phyloP scores from a whole-genome alignment of 2,113 vertebrate species.

The Hypocryptadius cinnamomeus region DNA sequence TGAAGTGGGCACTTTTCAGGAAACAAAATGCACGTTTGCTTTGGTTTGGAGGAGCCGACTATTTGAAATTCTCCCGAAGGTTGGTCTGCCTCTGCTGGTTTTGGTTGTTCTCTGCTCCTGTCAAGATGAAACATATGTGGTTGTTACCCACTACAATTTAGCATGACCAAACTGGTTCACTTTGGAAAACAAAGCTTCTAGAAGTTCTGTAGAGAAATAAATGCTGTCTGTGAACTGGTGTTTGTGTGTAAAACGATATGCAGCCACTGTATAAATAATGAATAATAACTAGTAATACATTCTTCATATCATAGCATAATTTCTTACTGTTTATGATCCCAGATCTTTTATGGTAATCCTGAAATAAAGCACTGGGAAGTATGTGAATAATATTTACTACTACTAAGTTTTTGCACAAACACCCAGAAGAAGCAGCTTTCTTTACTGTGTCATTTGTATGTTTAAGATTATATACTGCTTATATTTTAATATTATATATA shows the following conservation, averaged over 20 bases:
- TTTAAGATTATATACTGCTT: background rate
- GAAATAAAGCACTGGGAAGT: conserved; percentile 17
- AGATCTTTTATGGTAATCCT: conserved; percentile 17
- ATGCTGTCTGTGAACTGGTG: background rate
- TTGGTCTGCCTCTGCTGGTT: background rate
- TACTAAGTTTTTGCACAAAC: background rate
- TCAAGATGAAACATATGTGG: background rate
- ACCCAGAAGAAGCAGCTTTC: background rate
- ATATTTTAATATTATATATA: background rate
- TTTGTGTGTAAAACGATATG: background rate
- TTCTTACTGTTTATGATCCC: conserved; percentile 1
- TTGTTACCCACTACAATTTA: background rate
- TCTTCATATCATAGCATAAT: background rate
- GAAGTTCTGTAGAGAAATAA: conserved; percentile 3
- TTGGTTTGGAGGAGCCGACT: background rate
- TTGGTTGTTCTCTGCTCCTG: background rate
- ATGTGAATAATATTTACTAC: conserved; percentile 3
- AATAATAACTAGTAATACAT: conserved; percentile 37
- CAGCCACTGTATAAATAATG: conserved; percentile 17
- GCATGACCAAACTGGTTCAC: background rate
- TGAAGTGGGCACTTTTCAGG: background rate
- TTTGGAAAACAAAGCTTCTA: conserved; percentile 8
- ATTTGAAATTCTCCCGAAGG: background rate
- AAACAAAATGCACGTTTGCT: background rate
- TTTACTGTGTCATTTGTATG: background rate